Evolutionary conservation across 1,140 invertebrate species (phyloP).

Genomic region (Heliconius eleuchia): DNA sequence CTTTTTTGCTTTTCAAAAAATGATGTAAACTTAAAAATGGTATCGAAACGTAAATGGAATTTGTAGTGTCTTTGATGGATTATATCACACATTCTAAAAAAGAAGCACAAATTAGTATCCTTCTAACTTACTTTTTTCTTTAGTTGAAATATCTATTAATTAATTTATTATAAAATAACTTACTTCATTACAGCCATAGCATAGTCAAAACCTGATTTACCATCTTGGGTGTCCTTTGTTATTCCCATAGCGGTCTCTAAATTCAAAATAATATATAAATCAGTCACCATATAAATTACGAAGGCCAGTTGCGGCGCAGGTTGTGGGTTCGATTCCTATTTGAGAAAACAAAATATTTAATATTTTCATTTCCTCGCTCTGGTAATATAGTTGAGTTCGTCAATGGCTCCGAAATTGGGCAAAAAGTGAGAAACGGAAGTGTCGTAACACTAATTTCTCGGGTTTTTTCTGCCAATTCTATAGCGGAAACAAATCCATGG

Average conservation of each 20-base stretch:
- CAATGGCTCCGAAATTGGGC: too few species aligned
- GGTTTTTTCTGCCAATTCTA: too few species aligned
- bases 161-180: conserved; percentile 38
- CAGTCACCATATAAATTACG: background rate
- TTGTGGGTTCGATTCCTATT: too few species aligned
- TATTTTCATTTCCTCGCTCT: too few species aligned
- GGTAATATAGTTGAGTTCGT: too few species aligned
- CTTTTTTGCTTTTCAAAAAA: conserved; percentile 83
- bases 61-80: conserved; percentile 86
- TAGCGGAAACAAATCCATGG: background rate
- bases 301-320: too few species aligned
- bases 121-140: background rate
- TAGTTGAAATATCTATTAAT: background rate
- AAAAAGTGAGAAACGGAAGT: too few species aligned
- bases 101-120: background rate
- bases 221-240: conserved; percentile 83
- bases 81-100: conserved; percentile 86
- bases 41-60: conserved; percentile 82
- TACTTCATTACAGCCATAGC: conserved; percentile 88
- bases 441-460: too few species aligned
- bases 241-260: conserved; percentile 88
- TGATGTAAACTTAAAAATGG: conserved; percentile 83
- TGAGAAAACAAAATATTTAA: too few species aligned
- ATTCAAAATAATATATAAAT: conserved; percentile 35
- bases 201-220: conserved; percentile 84